Evolutionary conservation across 2,888 invertebrate genomes (phyloP).

Genomic region (Apomyelois bistriatella): DNA sequence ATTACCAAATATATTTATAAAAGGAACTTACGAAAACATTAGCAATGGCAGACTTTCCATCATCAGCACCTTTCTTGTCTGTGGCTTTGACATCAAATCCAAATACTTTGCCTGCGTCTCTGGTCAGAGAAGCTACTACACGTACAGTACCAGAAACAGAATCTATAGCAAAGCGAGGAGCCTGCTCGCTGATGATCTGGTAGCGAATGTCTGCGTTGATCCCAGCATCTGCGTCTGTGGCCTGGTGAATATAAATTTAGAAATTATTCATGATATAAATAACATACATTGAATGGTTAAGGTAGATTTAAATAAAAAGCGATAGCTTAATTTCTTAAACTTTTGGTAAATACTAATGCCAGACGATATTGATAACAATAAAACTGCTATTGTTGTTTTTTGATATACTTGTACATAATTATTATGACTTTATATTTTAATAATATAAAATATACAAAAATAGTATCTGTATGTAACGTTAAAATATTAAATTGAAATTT

Average conservation of each 20-base stretch:
- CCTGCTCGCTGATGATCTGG: conserved; percentile 88
- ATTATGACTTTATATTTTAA: no score
- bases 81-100: conserved; percentile 94
- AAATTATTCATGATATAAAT: neutral
- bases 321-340: no score
- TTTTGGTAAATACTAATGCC: no score
- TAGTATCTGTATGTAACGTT: no score
- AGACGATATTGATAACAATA: no score
- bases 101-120: conserved; percentile 87
- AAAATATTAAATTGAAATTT: no score
- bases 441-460: no score
- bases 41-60: conserved; percentile 90
- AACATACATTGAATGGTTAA: no score
- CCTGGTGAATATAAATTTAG: conserved; percentile 62
- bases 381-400: no score
- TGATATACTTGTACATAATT: no score
- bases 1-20: no score
- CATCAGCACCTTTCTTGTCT: conserved; percentile 88
- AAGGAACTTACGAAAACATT: conserved; percentile 88
- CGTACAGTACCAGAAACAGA: conserved; percentile 87
- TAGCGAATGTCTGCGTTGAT: conserved; percentile 89
- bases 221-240: conserved; percentile 87
- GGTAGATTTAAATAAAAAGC: no score
- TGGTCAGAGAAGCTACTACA: conserved; percentile 83
- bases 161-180: conserved; percentile 88